Base-by-base conservation (phyloP, 1,140 invertebrate species). In the Halictus rubicundus region DNA sequence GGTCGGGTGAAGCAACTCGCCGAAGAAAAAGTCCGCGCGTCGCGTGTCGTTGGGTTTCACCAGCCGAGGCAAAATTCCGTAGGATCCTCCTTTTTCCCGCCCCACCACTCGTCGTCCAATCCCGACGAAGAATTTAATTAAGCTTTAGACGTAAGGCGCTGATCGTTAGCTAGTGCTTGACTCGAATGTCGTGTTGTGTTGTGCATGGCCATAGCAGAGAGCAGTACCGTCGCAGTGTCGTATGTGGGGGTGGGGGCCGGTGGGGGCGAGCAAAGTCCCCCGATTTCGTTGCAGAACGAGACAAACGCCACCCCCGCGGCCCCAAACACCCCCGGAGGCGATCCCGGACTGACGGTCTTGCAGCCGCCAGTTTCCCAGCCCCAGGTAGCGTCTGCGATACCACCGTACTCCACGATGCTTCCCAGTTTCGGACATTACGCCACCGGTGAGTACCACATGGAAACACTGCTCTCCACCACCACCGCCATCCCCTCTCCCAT, bases 341-440 rank as follows among this genome's bases (percentile, higher is more conserved):
- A 93, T 82, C 90, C 94, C 25, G 94, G 94, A 83, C 91, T 94
- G 71, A 94, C 94, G 80, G 94, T 94, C 77, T 90, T 94, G 69
- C 94, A 94, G 87, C 93, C 94, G 71, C 94, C 93, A 84, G 94
- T 92, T 89, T 94, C 90, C 75, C 93, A 91, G 82, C 88, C 89
- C 81, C 93, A 91, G 85, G 89, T 93, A 88, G 90, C 92, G 27
- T 92, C 88, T 85, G 91, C 90, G 88, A 94, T 92, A 88, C 92
- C 92, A 46, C 92, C 92, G 49, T 94, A 94, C 90, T 95, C 95
- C 61, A 94, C 95, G 78, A 95, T 96, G 94, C 93, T 96, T 80
- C 95, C 95, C 65, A 95, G 95, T 94, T 96, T 96, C 90, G 95
- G 95, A 90, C 95, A 95, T 80, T 96, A 96, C 90, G 93, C 95